Evolutionary conservation across 2,113 vertebrate species (phyloP).

Genomic region (Colossoma macropomum): DNA sequence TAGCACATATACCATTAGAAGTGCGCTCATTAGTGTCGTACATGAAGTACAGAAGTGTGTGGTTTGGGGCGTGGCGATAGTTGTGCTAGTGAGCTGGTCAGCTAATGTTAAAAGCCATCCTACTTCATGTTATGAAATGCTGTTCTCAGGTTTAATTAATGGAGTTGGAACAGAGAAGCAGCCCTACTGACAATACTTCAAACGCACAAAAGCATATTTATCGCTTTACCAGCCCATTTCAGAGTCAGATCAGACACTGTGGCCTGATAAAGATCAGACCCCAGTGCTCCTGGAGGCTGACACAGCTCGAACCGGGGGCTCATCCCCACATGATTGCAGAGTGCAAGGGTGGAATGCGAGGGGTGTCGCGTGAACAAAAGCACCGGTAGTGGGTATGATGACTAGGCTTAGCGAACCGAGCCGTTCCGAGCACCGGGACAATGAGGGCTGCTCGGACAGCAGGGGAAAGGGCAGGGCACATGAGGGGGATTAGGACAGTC

Average conservation of each 20-base stretch:
- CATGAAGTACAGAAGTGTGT: too few relatives aligned
- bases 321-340: background rate
- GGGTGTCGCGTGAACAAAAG: slow-evolving; percentile 46
- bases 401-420: slow-evolving; percentile 42
- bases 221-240: background rate
- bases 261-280: background rate
- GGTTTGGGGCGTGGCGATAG: too few relatives aligned
- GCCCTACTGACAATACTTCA: too few relatives aligned
- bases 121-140: too few relatives aligned
- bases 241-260: background rate
- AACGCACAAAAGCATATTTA: too few relatives aligned
- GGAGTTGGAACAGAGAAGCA: too few relatives aligned
- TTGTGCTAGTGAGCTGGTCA: too few relatives aligned
- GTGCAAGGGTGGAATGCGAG: slow-evolving; percentile 26
- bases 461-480: background rate
- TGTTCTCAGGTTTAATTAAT: too few relatives aligned
- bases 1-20: too few relatives aligned
- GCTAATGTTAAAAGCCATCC: too few relatives aligned
- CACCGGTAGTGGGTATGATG: slow-evolving; percentile 38
- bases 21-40: too few relatives aligned
- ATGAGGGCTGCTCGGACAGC: slow-evolving; percentile 19
- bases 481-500: slow-evolving; percentile 40
- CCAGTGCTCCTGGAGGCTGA: background rate
- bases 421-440: slow-evolving; percentile 6
- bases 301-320: background rate